Evolutionary conservation across 2,113 vertebrate genomes (phyloP).

Genomic region (Dipodomys spectabilis): DNA sequence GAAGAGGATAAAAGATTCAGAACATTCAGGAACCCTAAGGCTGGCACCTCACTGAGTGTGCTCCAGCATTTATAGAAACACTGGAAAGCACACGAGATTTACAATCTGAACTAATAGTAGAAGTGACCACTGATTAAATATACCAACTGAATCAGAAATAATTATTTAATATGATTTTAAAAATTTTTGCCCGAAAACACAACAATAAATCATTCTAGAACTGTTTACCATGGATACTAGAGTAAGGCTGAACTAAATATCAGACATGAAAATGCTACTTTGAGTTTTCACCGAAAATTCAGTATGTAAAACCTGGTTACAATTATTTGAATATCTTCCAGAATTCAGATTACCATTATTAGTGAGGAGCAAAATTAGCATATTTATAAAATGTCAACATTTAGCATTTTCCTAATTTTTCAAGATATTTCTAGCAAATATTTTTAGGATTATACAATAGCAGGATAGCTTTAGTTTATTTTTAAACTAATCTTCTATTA

Average conservation of each 20-base stretch:
- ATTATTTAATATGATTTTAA: constrained; percentile 2
- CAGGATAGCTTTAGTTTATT: constrained; percentile 27
- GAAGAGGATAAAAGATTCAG: background rate
- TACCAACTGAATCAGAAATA: background rate
- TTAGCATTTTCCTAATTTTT: constrained; percentile 55
- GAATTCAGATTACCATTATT: constrained; percentile 27
- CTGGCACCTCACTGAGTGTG: background rate
- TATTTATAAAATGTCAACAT: constrained; percentile 54
- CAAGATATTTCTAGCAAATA: constrained; percentile 45
- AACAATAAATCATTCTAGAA: constrained; percentile 36
- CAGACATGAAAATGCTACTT: background rate
- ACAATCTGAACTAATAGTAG: constrained; percentile 20
- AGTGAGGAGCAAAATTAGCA: background rate
- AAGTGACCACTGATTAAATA: background rate
- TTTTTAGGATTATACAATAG: constrained; percentile 20
- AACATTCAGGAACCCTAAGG: background rate
- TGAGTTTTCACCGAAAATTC: constrained; percentile 20
- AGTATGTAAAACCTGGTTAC: background rate
- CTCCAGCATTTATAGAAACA: background rate
- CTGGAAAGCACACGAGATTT: background rate
- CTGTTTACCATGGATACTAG: background rate
- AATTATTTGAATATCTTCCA: constrained; percentile 49
- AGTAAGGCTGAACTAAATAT: constrained; percentile 5
- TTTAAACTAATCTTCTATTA: constrained; percentile 50
- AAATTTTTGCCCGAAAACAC: constrained; percentile 23